A percentile compares a stretch with the other conserved stretches of the same genome.
Conservation (phyloP, 2,797 vertebrate genomes). For the Peromyscus eremicus region DNA sequence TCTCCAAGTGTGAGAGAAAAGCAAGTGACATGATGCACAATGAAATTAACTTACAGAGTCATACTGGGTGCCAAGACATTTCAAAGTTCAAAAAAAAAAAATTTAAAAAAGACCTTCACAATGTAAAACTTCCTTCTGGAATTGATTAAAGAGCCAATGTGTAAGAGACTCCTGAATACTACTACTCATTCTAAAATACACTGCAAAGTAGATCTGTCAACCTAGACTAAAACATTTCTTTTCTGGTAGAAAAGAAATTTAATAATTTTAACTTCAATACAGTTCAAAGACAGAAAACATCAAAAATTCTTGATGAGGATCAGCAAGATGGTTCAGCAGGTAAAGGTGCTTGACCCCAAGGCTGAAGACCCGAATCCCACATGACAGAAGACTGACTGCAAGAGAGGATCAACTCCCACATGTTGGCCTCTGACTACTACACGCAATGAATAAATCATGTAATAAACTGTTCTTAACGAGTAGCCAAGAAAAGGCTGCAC, state of each 20-base stretch:
- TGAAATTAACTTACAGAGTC: conserved; percentile 45
- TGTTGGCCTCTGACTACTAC: neutral
- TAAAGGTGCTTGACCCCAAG: neutral
- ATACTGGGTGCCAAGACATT: neutral
- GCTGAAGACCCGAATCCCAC: neutral
- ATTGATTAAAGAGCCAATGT: conserved; percentile 59
- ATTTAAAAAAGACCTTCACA: neutral
- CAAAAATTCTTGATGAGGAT: neutral
- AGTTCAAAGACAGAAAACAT: conserved; percentile 44
- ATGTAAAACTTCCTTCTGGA: conserved; percentile 30
- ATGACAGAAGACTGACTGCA: neutral
- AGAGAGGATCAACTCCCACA: neutral
- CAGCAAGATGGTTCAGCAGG: neutral
- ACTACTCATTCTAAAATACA: conserved; percentile 10
- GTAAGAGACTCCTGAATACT: neutral
- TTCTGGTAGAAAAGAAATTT: neutral
- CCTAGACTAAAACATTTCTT: neutral
- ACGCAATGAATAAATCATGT: too few species aligned
- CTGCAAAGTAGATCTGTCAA: neutral
- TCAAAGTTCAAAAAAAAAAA: neutral
- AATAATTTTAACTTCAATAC: conserved; percentile 13
- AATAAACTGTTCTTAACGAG: neutral
- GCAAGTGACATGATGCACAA: neutral
- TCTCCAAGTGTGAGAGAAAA: neutral
- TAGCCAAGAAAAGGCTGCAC: neutral